These are phyloP conservation scores for Rhyacophila brunnea DNA, from an alignment of 1,140 invertebrate genomes.

Conservation along the genomic window DNA sequence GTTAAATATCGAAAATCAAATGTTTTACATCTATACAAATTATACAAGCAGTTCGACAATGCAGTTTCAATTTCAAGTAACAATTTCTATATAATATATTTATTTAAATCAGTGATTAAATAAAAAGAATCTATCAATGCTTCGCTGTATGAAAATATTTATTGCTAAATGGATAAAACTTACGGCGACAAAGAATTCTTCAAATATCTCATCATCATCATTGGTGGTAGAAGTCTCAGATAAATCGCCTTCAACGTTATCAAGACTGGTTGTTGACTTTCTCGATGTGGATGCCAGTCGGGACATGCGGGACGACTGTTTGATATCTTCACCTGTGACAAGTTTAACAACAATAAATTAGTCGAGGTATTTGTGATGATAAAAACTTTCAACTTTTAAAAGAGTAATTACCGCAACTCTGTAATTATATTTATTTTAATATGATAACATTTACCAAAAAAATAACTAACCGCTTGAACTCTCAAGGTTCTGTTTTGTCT, in stretches of 20 bases:
- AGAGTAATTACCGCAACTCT: no score
- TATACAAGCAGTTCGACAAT: no score
- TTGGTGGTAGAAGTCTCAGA: constrained; percentile 70
- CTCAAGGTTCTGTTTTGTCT: constrained; percentile 52
- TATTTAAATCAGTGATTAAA: background rate
- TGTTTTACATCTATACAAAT: no score
- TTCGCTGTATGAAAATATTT: no score
- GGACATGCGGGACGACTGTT: constrained; percentile 44
- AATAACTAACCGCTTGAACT: constrained; percentile 40
- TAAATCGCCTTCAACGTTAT: constrained; percentile 59
- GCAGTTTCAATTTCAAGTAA: no score
- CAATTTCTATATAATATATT: no score
- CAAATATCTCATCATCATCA: constrained; percentile 67
- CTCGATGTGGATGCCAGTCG: constrained; percentile 46
- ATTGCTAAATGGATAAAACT: constrained; percentile 31
- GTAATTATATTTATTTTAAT: no score
- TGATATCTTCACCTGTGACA: constrained; percentile 45
- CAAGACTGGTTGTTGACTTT: constrained; percentile 48
- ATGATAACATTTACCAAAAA: no score
- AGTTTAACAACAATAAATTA: no score
- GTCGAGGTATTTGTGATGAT: no score
- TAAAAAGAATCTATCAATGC: background rate
- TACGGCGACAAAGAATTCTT: constrained; percentile 67
- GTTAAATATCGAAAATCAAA: no score
- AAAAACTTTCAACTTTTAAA: no score